These are phyloP conservation scores for Masticophis lateralis DNA, from an alignment of 2,797 vertebrate genomes.

Conservation along the genomic window DNA sequence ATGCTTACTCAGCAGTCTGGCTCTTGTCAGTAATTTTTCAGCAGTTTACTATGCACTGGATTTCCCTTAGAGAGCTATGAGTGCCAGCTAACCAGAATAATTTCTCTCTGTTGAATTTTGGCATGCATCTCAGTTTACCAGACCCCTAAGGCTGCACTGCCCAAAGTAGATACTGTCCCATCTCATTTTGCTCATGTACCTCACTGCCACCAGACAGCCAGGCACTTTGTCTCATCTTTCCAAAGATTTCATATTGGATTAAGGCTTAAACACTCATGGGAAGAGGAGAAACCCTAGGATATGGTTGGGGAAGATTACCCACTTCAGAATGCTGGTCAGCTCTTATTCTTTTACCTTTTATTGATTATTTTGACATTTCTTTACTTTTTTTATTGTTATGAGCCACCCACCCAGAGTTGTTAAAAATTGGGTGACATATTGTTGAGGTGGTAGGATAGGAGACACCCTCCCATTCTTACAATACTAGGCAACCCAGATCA, in stretches of 20 bases:
- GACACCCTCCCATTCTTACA: too few relatives aligned
- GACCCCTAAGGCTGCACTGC: conserved; percentile 74
- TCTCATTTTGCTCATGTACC: conserved; percentile 82
- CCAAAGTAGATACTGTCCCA: conserved; percentile 83
- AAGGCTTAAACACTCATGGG: not conserved
- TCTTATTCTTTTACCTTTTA: not conserved
- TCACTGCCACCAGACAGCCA: conserved; percentile 48
- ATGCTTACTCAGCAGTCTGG: conserved; percentile 70
- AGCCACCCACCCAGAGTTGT: not conserved
- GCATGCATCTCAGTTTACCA: conserved; percentile 85
- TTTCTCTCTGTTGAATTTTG: conserved; percentile 75
- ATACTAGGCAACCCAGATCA: too few relatives aligned
- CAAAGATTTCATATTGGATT: not conserved
- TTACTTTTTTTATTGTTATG: not conserved
- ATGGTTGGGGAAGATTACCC: not conserved
- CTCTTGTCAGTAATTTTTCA: conserved; percentile 74
- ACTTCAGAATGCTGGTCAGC: not conserved
- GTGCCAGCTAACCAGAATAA: conserved; percentile 72
- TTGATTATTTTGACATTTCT: not conserved
- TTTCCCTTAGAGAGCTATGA: conserved; percentile 73
- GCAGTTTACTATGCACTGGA: conserved; percentile 66
- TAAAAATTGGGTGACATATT: not conserved
- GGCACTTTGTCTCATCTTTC: not conserved
- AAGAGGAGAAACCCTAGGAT: not conserved
- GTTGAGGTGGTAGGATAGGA: too few relatives aligned